A percentile compares a stretch with the other conserved stretches of the same genome.
Conservation (phyloP, 2,888 invertebrate genomes). For the Suillia variegata region DNA sequence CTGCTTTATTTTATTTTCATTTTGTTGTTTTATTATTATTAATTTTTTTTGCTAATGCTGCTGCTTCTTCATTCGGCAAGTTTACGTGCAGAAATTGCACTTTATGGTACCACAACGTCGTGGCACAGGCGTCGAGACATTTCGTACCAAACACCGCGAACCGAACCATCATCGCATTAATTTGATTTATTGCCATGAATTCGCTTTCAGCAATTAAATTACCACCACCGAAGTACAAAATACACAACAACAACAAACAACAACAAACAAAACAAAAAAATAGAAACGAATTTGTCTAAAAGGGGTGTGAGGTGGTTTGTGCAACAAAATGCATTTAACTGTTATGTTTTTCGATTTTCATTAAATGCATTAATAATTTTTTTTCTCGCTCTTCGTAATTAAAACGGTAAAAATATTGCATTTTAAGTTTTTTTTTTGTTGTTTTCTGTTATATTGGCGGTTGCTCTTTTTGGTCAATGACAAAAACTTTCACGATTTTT, state of each 20-base stretch:
- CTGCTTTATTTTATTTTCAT: neutral
- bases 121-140: no score
- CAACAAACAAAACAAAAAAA: no score
- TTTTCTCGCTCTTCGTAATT: neutral
- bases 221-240: neutral
- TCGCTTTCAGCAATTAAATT: constrained; percentile 4
- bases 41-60: neutral
- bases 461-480: no score
- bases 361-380: neutral
- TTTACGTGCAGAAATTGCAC: no score
- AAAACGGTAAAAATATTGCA: neutral
- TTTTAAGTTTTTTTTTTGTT: neutral
- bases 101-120: neutral
- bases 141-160: neutral
- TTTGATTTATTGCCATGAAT: neutral
- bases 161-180: neutral
- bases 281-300: no score
- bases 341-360: neutral
- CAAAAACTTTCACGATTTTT: neutral
- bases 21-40: neutral
- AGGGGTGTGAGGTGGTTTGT: no score
- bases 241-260: neutral
- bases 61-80: neutral
- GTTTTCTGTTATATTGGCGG: no score
- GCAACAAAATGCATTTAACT: neutral